Base-by-base conservation (phyloP, 2,113 vertebrate species). In the Xenotilapia longispinis region DNA sequence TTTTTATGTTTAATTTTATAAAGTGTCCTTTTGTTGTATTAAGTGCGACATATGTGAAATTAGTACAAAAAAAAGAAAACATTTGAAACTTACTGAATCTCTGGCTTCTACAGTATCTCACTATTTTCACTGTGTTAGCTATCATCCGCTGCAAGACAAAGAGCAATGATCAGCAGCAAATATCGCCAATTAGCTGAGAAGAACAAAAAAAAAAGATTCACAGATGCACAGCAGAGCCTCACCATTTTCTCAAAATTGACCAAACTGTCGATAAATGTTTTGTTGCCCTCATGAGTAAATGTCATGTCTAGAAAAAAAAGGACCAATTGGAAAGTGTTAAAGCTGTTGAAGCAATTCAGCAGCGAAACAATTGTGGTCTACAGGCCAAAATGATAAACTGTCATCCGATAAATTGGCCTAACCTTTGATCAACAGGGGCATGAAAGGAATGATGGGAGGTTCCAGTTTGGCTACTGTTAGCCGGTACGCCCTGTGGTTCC, bases 221-320 rank as follows among this genome's bases (percentile, higher is more conserved):
- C 15, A 11, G 55, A 58, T 68, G 36, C 57, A 73, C 13, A 54
- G 88, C 31, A 91, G 75, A 93, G 88, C 95, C 98, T 73, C 96
- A 99, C 99, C 98, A 99, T 99, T 97, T 99, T 99, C 97, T 99
- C 99, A 91, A 99, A 99, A 97, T 99, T 99, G 94, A 99, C 98
- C 93, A 99, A 96, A 95, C 95, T 98, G 96, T 99, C 99, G 81
- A 96, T 97, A 94, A 98, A 98, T 0, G 99, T 99, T 96, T 98
- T 99, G 97, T 99, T 99, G 84, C 99, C 98, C 93, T 99, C 98
- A 55, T 99, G 98, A 93, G 97, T 98, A 94, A 99, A 99, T 6
- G 98, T 99, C 98, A 99, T 99, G 90, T 99, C 99, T 99, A 94
- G 87, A 88, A n/a, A 13, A 45, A 79, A 12, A 42, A 93, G 96